These are phyloP conservation scores for Dicaeum eximium DNA, from an alignment of 2,113 vertebrate species.

Conservation along the genomic window DNA sequence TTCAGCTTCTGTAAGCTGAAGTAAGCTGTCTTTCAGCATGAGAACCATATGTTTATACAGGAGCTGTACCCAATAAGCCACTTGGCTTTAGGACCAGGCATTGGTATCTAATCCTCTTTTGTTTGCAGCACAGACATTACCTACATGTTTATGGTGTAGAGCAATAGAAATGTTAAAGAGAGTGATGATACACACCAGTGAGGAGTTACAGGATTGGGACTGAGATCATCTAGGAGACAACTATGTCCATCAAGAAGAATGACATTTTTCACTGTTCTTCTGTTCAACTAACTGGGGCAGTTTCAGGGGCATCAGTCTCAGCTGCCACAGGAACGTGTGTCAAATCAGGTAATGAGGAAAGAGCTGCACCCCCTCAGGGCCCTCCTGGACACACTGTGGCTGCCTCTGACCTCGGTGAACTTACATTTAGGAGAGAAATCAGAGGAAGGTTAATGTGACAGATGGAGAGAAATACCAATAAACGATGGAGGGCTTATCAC, in stretches of 20 bases:
- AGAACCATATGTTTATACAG: neutral
- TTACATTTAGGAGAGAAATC: neutral
- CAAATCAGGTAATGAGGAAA: neutral
- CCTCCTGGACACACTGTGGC: rapidly evolving
- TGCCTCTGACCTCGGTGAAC: neutral
- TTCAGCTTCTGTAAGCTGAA: neutral
- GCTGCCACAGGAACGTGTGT: rapidly evolving
- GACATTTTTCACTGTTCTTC: neutral
- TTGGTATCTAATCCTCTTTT: neutral
- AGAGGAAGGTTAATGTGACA: neutral
- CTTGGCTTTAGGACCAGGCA: neutral
- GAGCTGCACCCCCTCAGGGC: neutral
- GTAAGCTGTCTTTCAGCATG: neutral
- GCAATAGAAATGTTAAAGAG: neutral
- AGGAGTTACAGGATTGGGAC: neutral
- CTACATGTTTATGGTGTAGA: neutral
- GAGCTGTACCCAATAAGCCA: neutral
- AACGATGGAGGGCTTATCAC: neutral
- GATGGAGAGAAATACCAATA: neutral
- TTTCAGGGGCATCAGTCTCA: neutral
- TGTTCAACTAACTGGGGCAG: neutral
- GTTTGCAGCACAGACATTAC: neutral
- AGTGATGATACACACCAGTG: neutral
- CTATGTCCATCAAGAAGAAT: neutral
- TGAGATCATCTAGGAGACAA: neutral